Evolutionary conservation across 2,113 vertebrate genomes (phyloP).

Genomic region (Clupea harengus): DNA sequence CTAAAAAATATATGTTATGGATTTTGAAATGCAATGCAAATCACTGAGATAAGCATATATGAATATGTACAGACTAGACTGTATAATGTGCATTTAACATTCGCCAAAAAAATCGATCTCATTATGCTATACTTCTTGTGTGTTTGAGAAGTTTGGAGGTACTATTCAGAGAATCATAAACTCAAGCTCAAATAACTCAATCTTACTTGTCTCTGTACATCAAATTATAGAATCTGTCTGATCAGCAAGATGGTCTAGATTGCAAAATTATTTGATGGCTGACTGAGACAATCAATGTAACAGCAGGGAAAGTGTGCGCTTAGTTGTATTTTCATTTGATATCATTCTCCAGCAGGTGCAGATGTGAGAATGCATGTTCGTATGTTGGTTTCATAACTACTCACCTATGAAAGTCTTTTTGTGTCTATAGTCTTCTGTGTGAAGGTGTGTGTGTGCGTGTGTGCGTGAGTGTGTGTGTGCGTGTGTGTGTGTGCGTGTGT

Average conservation of each 20-base stretch:
- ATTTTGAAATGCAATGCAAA: background rate
- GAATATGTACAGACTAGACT: background rate
- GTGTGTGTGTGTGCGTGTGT: slow-evolving; percentile 9
- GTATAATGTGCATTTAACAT: background rate
- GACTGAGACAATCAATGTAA: background rate
- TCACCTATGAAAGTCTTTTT: background rate
- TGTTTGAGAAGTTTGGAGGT: background rate
- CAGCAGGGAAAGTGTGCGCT: background rate
- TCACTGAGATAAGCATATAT: background rate
- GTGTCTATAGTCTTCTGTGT: background rate
- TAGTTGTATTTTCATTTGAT: background rate
- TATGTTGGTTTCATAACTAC: background rate
- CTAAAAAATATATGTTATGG: background rate
- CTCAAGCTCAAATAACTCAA: background rate
- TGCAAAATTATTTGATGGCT: background rate
- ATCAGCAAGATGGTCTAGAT: background rate
- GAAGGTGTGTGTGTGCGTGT: slow-evolving; percentile 18
- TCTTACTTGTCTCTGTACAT: background rate
- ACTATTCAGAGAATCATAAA: background rate
- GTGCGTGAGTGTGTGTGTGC: background rate
- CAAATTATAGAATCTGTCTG: background rate
- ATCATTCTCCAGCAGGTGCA: background rate
- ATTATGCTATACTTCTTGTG: background rate
- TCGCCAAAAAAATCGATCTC: background rate
- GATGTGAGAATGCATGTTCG: background rate